Evolutionary conservation across 2,888 invertebrate genomes (phyloP).

Genomic region (Zygaena filipendulae): DNA sequence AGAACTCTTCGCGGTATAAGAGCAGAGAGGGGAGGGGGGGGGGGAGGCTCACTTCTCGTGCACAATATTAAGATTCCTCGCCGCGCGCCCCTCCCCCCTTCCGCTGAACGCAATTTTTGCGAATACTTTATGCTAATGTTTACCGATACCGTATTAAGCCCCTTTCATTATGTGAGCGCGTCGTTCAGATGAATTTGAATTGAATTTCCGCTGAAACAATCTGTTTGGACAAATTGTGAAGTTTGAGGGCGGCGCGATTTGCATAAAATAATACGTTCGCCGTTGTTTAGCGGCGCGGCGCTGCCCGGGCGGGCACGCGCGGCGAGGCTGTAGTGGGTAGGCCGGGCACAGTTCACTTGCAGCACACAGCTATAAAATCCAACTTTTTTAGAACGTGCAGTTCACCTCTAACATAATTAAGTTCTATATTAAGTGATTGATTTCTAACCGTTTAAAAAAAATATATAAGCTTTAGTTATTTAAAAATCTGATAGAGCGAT

Average conservation of each 20-base stretch:
- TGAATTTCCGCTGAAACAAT: conserved; percentile 45
- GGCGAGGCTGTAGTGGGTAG: not conserved
- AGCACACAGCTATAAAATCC: not conserved
- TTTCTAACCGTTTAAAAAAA: too few relatives aligned
- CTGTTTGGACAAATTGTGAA: conserved; percentile 46
- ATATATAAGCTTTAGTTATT: too few relatives aligned
- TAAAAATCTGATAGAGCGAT: too few relatives aligned
- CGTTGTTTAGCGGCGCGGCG: conserved; percentile 8
- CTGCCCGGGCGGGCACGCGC: conserved; percentile 6
- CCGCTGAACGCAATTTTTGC: conserved; percentile 44
- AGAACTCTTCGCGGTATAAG: conserved; percentile 3
- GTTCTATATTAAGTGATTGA: too few relatives aligned
- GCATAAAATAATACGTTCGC: conserved; percentile 43
- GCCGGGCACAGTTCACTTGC: conserved; percentile 3
- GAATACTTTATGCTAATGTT: conserved; percentile 49
- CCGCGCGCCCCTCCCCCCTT: conserved; percentile 23
- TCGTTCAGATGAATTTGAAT: conserved; percentile 35
- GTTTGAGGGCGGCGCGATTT: conserved; percentile 32
- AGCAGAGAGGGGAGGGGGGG: conserved; percentile 7
- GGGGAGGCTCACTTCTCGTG: too few relatives aligned
- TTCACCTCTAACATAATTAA: too few relatives aligned
- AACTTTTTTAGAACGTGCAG: too few relatives aligned
- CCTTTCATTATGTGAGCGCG: conserved; percentile 36
- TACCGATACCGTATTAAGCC: conserved; percentile 40
- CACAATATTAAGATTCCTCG: conserved; percentile 38